Base-by-base conservation (phyloP, 2,797 vertebrate genomes). In the Ficedula albicollis region DNA sequence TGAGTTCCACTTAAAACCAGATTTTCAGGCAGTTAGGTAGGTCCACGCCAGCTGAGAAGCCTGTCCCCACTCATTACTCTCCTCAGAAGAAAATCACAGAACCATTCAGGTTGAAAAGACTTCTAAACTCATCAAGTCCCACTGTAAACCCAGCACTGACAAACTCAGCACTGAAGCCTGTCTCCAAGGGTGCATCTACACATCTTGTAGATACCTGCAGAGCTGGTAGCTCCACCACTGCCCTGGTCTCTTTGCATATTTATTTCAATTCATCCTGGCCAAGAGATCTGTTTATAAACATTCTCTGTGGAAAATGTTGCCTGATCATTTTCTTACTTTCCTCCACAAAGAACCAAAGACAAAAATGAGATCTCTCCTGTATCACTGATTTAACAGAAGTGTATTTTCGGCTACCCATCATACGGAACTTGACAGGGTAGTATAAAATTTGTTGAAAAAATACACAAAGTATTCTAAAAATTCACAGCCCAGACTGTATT, bases 91-190 rank as follows among this genome's bases (percentile, higher is more conserved):
- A 78, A 62, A 21, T 15, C 52, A 9, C 34, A 56, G 51, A n/a
- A 5, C 34, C 0, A 0, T 21, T 66, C 60, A 59, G 10, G 11
- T 4, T 52, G 44, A 2, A 48, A 48, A 59, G 26, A 15, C 3
- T 67, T 36, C 36, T 36, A 62, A 72, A 34, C 15, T 36, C 52
- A 16, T 26, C 0, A 0, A 54, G 44, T 15, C 29, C 72, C 30
- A 2, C 4, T 15, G 4, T 6, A 10, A 17, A 30, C 30, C 38
- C 66, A 84, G 30, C 44, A 26, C 43, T 38, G 79, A 10, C 29
- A 39, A 52, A 25, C 3, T 5, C 51, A 64, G 58, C 58, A 10
- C n/a, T 36, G 36, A 52, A 1, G 15, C 38, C 11, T 4, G 15
- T 19, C 14, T 70, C 58, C 64, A 56, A 1, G 3, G 64, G 56